Evolutionary conservation across 2,113 vertebrate genomes (phyloP).

Genomic region (Benthochromis sp.): DNA sequence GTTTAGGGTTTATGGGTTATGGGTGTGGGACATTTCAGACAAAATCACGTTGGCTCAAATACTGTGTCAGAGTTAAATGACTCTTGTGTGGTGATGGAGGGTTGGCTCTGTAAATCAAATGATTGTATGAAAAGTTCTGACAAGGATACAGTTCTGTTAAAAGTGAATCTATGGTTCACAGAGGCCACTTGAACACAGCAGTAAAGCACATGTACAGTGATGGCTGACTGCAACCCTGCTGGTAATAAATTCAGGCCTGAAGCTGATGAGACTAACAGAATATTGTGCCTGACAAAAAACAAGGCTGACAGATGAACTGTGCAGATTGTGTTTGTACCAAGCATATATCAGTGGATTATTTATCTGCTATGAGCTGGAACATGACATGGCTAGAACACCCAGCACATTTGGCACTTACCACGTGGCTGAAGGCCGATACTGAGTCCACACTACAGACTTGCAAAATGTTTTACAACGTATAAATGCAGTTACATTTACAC

Average conservation of each 20-base stretch:
- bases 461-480: neutral
- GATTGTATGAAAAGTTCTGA: neutral
- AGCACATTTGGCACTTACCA: neutral
- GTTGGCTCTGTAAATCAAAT: neutral
- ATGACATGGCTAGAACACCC: neutral
- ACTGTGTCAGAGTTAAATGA: neutral
- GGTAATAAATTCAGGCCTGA: neutral
- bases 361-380: neutral
- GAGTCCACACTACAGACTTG: neutral
- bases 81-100: rapidly evolving
- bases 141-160: neutral
- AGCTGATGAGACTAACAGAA: neutral
- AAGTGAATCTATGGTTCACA: neutral
- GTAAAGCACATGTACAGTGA: neutral
- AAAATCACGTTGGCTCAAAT: neutral
- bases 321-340: neutral
- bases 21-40: neutral
- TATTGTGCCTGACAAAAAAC: neutral
- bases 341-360: neutral
- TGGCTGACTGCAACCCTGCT: neutral
- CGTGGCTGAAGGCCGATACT: neutral
- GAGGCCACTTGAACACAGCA: neutral
- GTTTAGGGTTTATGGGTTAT: neutral
- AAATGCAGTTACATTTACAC: neutral
- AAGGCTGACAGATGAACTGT: neutral